phyloP scores from a whole-genome alignment of 1,140 invertebrate genomes.

The Cepaea nemoralis region DNA sequence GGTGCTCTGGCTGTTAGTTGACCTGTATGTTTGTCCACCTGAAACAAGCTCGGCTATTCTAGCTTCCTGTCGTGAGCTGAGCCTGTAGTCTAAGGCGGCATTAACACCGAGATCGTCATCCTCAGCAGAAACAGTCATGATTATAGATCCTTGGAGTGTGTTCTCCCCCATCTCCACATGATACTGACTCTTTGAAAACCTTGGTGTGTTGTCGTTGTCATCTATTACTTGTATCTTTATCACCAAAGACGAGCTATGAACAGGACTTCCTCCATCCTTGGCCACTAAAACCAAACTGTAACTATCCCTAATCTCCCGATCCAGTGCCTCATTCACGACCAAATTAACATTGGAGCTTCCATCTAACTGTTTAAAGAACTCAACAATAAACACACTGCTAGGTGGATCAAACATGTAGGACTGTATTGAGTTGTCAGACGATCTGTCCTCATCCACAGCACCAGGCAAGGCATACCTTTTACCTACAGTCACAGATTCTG shows the following conservation, averaged over 20 bases:
- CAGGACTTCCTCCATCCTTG: conserved; percentile 73
- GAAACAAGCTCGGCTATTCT: conserved; percentile 47
- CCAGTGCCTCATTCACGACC: conserved; percentile 52
- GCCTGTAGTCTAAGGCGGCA: conserved; percentile 92
- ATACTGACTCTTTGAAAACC: conserved; percentile 75
- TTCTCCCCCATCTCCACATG: conserved; percentile 83
- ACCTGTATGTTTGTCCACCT: conserved; percentile 51
- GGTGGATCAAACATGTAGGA: conserved; percentile 50
- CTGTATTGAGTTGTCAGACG: conserved; percentile 54
- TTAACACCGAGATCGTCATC: conserved; percentile 95
- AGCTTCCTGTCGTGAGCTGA: conserved; percentile 40
- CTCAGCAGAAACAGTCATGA: conserved; percentile 88
- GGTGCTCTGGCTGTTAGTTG: conserved; percentile 45
- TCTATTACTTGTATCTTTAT: conserved; percentile 74
- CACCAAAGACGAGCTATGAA: conserved; percentile 40
- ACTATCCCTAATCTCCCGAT: conserved; percentile 54
- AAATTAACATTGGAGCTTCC: conserved; percentile 57
- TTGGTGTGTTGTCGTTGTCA: conserved; percentile 65
- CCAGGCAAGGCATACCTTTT: conserved; percentile 55
- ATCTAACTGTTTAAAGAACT: conserved; percentile 57
- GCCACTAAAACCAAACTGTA: conserved; percentile 58
- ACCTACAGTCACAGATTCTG: conserved; percentile 59
- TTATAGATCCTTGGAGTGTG: conserved; percentile 81
- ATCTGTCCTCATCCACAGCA: conserved; percentile 62
- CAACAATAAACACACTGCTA: conserved; percentile 52